Conservation (phyloP, 1,140 invertebrate species). For the Vanessa tameamea region DNA sequence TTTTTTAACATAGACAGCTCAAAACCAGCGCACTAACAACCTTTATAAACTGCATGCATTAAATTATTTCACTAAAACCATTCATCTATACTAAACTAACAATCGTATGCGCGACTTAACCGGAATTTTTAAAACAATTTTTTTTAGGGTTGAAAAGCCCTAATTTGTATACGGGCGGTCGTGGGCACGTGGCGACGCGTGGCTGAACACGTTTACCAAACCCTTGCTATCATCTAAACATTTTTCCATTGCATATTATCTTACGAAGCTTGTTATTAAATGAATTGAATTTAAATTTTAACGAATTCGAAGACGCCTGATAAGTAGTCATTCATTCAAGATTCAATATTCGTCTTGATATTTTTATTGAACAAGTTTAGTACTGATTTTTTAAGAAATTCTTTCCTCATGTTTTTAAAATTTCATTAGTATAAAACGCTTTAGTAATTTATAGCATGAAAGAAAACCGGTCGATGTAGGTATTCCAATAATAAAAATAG, state of each 20-base stretch:
- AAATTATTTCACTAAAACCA: constrained; percentile 50
- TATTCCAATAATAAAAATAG: no score
- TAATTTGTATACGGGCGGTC: constrained; percentile 62
- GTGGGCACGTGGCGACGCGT: constrained; percentile 57
- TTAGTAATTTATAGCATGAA: no score
- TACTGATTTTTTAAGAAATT: no score
- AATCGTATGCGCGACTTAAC: constrained; percentile 65
- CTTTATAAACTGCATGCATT: constrained; percentile 35
- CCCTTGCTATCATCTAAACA: constrained; percentile 15
- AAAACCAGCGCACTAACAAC: not conserved
- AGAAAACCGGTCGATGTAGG: no score
- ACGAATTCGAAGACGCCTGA: no score
- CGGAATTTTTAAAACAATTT: constrained; percentile 46
- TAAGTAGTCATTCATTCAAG: no score
- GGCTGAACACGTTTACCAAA: constrained; percentile 37
- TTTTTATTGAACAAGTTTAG: no score
- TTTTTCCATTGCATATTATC: not conserved
- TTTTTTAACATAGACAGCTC: not conserved
- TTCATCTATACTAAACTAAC: constrained; percentile 57
- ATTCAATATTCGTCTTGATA: no score
- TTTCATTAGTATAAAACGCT: no score
- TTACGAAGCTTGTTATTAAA: not conserved
- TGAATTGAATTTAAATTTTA: not conserved
- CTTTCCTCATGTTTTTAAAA: no score
- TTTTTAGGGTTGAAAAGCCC: constrained; percentile 52